Conservation (phyloP, 2,113 vertebrate species). For the Paraplagusia blochii region DNA sequence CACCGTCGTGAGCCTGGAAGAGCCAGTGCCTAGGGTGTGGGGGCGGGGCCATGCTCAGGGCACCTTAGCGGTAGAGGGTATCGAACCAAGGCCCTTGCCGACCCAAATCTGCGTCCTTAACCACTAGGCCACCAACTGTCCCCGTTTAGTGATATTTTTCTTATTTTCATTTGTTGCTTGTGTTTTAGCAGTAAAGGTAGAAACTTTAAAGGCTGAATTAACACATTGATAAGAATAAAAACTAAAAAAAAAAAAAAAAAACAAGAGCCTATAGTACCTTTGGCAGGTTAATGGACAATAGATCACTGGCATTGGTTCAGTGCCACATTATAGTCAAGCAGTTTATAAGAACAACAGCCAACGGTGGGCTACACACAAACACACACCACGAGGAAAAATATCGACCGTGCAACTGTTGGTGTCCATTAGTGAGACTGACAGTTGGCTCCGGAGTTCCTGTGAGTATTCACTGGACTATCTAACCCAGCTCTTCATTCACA, state of each 20-base stretch:
- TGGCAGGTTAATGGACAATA: conserved; percentile 14
- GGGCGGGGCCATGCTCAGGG: too few relatives aligned
- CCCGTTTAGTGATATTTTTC: too few relatives aligned
- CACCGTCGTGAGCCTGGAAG: too few relatives aligned
- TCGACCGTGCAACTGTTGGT: conserved; percentile 29
- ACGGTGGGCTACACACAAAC: background rate
- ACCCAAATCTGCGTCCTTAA: too few relatives aligned
- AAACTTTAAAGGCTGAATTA: too few relatives aligned
- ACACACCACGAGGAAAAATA: background rate
- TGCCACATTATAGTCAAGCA: conserved; percentile 26
- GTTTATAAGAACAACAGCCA: conserved; percentile 2
- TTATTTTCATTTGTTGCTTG: too few relatives aligned
- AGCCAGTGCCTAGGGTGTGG: too few relatives aligned
- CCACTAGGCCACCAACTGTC: too few relatives aligned
- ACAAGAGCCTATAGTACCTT: conserved; percentile 18
- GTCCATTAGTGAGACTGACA: conserved; percentile 54
- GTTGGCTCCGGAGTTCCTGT: conserved; percentile 26
- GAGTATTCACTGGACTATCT: conserved; percentile 31
- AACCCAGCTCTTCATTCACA: conserved; percentile 19
- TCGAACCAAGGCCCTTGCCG: too few relatives aligned
- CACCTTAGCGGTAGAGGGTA: too few relatives aligned
- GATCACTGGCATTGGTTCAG: conserved; percentile 30
- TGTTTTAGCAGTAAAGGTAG: too few relatives aligned
- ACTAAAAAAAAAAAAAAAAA: background rate
- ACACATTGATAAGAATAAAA: too few relatives aligned